Conservation (phyloP, 2,113 vertebrate species). For the Oncorhynchus gorbuscha region DNA sequence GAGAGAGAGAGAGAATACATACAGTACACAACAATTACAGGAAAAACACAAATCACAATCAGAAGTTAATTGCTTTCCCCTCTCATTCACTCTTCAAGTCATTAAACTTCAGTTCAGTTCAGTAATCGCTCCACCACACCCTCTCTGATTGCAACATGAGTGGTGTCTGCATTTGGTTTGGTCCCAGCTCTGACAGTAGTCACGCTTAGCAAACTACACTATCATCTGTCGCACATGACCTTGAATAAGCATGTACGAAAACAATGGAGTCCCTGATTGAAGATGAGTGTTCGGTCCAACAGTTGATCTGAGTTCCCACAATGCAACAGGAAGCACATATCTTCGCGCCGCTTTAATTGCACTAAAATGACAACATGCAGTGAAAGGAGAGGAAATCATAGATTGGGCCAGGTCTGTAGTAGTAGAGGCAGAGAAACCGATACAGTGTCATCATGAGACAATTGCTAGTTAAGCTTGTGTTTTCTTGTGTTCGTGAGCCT, state of each 20-base stretch:
- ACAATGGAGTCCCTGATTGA: background rate
- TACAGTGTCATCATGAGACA: background rate
- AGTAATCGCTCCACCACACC: background rate
- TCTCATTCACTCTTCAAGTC: background rate
- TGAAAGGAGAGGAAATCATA: background rate
- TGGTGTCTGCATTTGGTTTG: background rate
- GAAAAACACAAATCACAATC: background rate
- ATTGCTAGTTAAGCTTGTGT: background rate
- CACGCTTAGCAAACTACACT: background rate
- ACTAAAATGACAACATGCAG: background rate
- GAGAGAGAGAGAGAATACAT: background rate
- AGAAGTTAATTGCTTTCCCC: background rate
- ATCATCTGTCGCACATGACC: background rate
- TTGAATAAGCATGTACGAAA: background rate
- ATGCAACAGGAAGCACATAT: background rate
- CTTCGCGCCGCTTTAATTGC: background rate
- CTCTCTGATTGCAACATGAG: slow-evolving; percentile 1
- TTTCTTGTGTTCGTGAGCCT: background rate
- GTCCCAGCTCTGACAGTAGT: no score
- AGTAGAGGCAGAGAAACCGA: background rate
- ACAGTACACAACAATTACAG: background rate
- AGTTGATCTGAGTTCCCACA: background rate
- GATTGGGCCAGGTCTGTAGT: background rate
- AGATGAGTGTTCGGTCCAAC: background rate
- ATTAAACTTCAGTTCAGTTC: background rate